Base-by-base conservation (phyloP, 92 coral and sea anemone genomes). In the Scolanthus callimorphus region DNA sequence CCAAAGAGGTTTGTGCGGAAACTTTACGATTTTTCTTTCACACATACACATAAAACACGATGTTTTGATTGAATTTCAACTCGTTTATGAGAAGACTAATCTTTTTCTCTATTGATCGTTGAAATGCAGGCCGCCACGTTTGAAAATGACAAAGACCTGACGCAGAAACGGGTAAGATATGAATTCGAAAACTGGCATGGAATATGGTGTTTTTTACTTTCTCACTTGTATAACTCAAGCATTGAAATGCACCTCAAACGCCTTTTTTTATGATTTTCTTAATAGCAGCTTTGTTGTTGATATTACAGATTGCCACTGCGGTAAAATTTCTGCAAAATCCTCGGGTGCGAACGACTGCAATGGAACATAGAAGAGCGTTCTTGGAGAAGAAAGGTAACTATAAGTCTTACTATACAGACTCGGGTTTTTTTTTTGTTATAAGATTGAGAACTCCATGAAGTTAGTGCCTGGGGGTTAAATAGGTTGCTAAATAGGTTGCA, bases 261-360 rank as follows among this genome's bases (percentile, higher is more conserved):
- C n/a, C n/a, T n/a, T n/a, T n/a, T n/a, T n/a, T n/a, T n/a, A n/a
- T n/a, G 41, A 34, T 6, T 34, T 6, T 6, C 41, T 34, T 6
- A 15, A 34, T 34, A 15, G 6, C 41, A 6, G 15, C 41, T 34
- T 34, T 34, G 41, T 6, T 34, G 41, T 34, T 15, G 4, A 43
- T 23, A 2, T 9, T 62, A 22, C 41, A 92, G 98, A 70, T 92
- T 59, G 94, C 88, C 37, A 92, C 98, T 20, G 98, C 98, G n/a
- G 84, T 92, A 6, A 88, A 84, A 63, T 92, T 92, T 58, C 53
- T 92, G 22, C 90, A 92, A 71, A 92, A 88, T 67, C 90, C 96
- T 11, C 79, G 83, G 64, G 98, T 92, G 4, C 57, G 82, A 4
- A 70, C 88, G 37, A 92, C 98, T 11, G 85, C 98, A 0, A 65